phyloP scores from a whole-genome alignment of 1,140 invertebrate species.

The Leptinotarsa defecta region DNA sequence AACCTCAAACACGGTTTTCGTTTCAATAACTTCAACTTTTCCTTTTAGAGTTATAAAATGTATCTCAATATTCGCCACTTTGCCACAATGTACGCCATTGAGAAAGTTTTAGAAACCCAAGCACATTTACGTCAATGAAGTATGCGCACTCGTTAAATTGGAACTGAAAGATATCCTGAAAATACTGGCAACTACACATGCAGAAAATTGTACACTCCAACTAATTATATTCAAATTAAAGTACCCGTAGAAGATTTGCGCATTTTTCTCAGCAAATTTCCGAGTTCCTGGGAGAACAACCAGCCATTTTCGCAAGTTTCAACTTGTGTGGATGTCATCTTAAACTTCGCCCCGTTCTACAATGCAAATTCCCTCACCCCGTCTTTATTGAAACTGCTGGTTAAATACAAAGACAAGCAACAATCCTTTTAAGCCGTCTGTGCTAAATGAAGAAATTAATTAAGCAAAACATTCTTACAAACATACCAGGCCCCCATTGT shows the following conservation, averaged over 20 bases:
- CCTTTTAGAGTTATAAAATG: too few relatives aligned
- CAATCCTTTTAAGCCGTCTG: conserved; percentile 12
- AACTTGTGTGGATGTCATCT: not conserved
- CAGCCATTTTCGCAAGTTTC: not conserved
- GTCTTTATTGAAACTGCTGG: conserved; percentile 13
- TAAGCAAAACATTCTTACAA: conserved; percentile 9
- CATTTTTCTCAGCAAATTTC: not conserved
- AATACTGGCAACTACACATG: conserved; percentile 7
- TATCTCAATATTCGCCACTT: too few relatives aligned
- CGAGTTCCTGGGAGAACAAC: conserved; percentile 10
- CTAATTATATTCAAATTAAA: conserved; percentile 18
- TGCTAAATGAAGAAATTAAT: conserved; percentile 18
- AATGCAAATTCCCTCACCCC: conserved; percentile 1
- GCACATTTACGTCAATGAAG: not conserved
- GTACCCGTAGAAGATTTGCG: not conserved
- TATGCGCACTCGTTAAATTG: not conserved
- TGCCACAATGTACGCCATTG: not conserved
- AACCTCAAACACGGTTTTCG: too few relatives aligned
- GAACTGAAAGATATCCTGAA: not conserved
- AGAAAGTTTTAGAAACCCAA: not conserved
- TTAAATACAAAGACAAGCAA: conserved; percentile 19
- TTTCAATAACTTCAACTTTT: too few relatives aligned
- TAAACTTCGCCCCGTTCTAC: not conserved
- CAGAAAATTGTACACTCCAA: conserved; percentile 4
- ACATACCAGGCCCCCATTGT: not conserved